Evolutionary conservation across 2,888 invertebrate species (phyloP), one percentile per base, ranked within the genome.

Genomic region (Plemyria rubiginata): DNA sequence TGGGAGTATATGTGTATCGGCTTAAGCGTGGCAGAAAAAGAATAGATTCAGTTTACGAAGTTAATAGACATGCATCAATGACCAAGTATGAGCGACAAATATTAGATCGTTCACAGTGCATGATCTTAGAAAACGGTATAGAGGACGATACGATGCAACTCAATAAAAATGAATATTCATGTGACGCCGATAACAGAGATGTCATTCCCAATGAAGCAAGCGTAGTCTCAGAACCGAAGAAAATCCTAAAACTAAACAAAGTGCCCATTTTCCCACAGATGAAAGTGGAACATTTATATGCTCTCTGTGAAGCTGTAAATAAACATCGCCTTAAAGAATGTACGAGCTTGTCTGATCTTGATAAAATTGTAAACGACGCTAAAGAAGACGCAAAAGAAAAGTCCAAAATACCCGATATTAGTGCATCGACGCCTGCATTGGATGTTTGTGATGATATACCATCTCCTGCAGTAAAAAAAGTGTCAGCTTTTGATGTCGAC

Each of bases 281-380:
- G 51, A 29, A 66, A 32, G 65, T 65, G 15, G 73, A 72, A 43
- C 77, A 80, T 70, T 81, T 83, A 74, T 71, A 75, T 38, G 65
- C 62, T 46, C 60, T 83, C 38, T 74, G 74, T 49, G 54, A 70
- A 62, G 77, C 70, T 36, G 78, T 81, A 3, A 13, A 59, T 51
- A 3, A 72, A 57, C 64, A 67, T 4, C 69, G 72, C 12, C 70
- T 70, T 40, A 69, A 53, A 29, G 77, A 76, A 59, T 68, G 70
- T 0, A 72, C 76, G 9, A 77, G 75, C 49, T 67, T 78, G 16
- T 70, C 74, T 36, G 75, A 82, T 61, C 43, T 82, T 0, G 73
- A 80, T 56, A 71, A 74, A 29, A 62, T 82, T 11, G 40, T 75
- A 28, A 72, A 61, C n/a, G 57, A 65, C n/a, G 62, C 66, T 11